A percentile compares a stretch with the other conserved stretches of the same genome.
Conservation (phyloP, 1,140 invertebrate species). For the Paracyclopina nana region DNA sequence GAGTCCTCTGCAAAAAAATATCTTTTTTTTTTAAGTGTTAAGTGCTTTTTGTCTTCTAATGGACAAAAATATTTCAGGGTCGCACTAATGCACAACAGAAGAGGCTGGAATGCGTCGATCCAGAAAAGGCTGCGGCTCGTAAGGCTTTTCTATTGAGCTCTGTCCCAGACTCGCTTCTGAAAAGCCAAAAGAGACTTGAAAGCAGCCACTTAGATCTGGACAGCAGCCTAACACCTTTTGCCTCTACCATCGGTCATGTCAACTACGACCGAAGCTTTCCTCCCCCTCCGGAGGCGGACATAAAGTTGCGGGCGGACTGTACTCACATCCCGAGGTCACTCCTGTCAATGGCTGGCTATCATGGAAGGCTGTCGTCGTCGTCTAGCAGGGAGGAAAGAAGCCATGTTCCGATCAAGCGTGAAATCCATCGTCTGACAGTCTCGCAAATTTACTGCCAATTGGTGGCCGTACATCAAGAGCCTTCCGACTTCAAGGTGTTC, state of each 20-base stretch:
- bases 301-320: not conserved
- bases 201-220: not conserved
- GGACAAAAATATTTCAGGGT: too few species aligned
- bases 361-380: not conserved
- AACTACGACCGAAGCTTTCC: too few species aligned
- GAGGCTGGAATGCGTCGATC: not conserved
- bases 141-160: constrained; percentile 1
- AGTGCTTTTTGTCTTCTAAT: too few species aligned
- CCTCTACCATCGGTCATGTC: too few species aligned
- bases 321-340: not conserved
- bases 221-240: too few species aligned
- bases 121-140: not conserved
- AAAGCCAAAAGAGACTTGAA: not conserved
- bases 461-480: too few species aligned
- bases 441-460: constrained; percentile 1
- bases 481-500: not conserved
- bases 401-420: not conserved
- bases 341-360: not conserved
- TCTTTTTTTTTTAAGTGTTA: too few species aligned
- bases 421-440: not conserved
- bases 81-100: constrained; percentile 2
- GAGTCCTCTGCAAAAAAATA: too few species aligned
- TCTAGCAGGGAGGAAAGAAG: not conserved
- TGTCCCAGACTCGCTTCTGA: not conserved
- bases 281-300: not conserved